Conservation (phyloP, 1,140 invertebrate genomes). For the Drosophila melanogaster region DNA sequence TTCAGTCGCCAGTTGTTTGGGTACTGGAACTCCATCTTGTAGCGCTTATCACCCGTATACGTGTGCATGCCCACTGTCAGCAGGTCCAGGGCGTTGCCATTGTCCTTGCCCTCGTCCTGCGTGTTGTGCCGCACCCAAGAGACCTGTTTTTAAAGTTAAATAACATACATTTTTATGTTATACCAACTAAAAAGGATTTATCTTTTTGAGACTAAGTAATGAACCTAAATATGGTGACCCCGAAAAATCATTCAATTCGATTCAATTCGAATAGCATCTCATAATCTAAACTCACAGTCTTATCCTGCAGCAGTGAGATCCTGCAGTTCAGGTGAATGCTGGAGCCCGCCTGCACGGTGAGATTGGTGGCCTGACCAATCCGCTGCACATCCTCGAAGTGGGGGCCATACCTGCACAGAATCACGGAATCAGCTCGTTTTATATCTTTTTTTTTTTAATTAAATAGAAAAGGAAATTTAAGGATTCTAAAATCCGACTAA, state of each 20-base stretch:
- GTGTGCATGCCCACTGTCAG: conserved; percentile 89
- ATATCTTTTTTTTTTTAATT: too few relatives aligned
- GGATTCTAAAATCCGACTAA: too few relatives aligned
- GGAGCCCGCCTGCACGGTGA: conserved; percentile 92
- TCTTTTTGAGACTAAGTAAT: too few relatives aligned
- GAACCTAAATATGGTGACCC: too few relatives aligned
- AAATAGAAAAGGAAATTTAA: too few relatives aligned
- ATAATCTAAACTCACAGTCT: conserved; percentile 92
- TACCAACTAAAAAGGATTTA: too few relatives aligned
- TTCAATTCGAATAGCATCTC: too few relatives aligned
- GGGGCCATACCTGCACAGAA: conserved; percentile 87
- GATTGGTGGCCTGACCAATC: conserved; percentile 88
- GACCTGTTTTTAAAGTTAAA: conserved; percentile 83
- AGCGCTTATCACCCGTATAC: conserved; percentile 90
- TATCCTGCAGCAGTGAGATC: conserved; percentile 93
- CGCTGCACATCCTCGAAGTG: conserved; percentile 87
- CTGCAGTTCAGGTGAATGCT: conserved; percentile 92
- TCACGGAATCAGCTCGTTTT: too few relatives aligned
- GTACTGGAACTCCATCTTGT: conserved; percentile 91
- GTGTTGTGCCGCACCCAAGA: conserved; percentile 89
- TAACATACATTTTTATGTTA: too few relatives aligned
- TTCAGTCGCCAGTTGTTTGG: conserved; percentile 91
- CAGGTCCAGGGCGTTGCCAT: conserved; percentile 86
- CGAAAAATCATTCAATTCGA: too few relatives aligned
- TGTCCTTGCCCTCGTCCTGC: conserved; percentile 85